phyloP scores from a whole-genome alignment of 2,888 invertebrate genomes.

The Cecidostiba fungosa region DNA sequence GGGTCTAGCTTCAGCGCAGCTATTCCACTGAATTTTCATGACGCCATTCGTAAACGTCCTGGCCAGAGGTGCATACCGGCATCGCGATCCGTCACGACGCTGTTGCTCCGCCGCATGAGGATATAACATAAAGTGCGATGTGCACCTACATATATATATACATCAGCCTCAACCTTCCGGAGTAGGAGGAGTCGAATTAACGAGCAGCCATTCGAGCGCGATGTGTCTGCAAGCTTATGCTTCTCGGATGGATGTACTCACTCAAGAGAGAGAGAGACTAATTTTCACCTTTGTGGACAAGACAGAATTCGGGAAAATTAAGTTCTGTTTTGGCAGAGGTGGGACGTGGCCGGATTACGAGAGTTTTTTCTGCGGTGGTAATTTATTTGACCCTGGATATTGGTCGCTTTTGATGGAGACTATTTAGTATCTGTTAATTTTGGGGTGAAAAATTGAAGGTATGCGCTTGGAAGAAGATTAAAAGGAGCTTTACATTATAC shows the following conservation, averaged over 20 bases:
- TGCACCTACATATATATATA: not conserved
- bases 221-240: not conserved
- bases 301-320: not conserved
- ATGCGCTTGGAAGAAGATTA: too few species aligned
- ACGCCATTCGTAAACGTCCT: slow-evolving; percentile 1
- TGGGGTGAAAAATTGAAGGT: too few species aligned
- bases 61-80: not conserved
- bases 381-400: not conserved
- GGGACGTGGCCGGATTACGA: not conserved
- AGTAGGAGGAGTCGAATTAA: slow-evolving; percentile 21
- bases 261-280: not conserved
- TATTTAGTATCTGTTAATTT: too few species aligned
- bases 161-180: not conserved
- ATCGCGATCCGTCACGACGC: not conserved
- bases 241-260: not conserved
- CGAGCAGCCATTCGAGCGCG: slow-evolving; percentile 18
- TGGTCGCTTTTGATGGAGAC: not conserved
- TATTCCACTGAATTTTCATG: not conserved
- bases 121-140: not conserved
- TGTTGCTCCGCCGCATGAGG: not conserved
- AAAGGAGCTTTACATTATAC: too few species aligned
- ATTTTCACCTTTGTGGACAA: slow-evolving; percentile 19
- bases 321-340: slow-evolving; percentile 10
- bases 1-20: not conserved
- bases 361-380: not conserved